These are phyloP conservation scores for Cladorhizidae sp. DNA, from an alignment of 37 sponge, comb jelly and placozoan genomes.

Conservation along the genomic window DNA sequence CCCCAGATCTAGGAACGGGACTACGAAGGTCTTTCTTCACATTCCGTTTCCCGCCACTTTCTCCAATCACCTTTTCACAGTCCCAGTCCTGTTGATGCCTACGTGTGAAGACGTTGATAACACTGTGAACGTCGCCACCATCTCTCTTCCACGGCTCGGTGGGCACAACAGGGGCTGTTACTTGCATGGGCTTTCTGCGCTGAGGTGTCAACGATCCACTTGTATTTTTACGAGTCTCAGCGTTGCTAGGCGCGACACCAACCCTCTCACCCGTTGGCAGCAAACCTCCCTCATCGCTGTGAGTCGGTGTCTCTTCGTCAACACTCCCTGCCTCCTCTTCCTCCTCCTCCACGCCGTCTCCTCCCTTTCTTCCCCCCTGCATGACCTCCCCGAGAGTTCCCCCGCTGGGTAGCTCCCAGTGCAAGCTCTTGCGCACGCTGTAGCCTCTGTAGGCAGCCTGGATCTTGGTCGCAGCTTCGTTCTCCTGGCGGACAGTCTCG, in stretches of 20 bases:
- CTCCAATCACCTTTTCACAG: background rate
- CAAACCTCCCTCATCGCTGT: background rate
- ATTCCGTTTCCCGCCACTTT: too few species aligned
- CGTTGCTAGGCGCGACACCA: too few species aligned
- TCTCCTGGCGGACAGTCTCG: slow-evolving; percentile 4
- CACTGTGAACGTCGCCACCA: slow-evolving; percentile 69
- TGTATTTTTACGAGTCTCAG: too few species aligned
- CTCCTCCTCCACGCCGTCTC: slow-evolving; percentile 9
- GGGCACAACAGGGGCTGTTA: background rate
- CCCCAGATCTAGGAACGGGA: too few species aligned
- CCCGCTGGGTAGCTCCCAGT: slow-evolving; percentile 21
- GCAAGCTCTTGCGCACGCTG: slow-evolving; percentile 39
- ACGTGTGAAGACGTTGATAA: slow-evolving; percentile 71
- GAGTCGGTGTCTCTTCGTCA: background rate
- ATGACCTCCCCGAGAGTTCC: slow-evolving; percentile 1
- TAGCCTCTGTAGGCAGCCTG: slow-evolving; percentile 72
- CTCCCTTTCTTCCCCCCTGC: background rate
- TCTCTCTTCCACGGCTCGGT: slow-evolving; percentile 39
- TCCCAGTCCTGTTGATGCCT: slow-evolving; percentile 26
- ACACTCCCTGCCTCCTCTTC: background rate
- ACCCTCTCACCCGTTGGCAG: background rate
- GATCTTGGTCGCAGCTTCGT: slow-evolving; percentile 55
- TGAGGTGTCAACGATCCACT: background rate
- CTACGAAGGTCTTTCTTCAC: too few species aligned
- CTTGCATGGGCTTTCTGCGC: background rate